Percentiles rank a stretch among this genome's conserved stretches.
These are phyloP conservation scores for Caenorhabditis wallacei DNA, from an alignment of 2,888 invertebrate species.

Conservation along the genomic window DNA sequence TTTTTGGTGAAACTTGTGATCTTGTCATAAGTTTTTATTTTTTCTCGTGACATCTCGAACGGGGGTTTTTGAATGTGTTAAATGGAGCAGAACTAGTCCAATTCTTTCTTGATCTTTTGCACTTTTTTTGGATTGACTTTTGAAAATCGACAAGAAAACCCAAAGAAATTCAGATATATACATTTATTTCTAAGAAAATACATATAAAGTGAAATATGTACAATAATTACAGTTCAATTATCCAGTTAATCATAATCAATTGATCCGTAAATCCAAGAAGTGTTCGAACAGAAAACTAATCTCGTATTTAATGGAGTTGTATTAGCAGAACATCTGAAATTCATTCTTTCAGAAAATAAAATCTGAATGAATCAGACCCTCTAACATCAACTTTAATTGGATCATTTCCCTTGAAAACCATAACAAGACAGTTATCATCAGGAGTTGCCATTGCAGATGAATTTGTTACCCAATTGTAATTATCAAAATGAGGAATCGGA, in stretches of 20 bases:
- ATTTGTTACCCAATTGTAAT: constrained; percentile 32
- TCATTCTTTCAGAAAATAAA: neutral
- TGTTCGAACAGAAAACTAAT: constrained; percentile 3
- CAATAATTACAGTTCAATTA: no score
- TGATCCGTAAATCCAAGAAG: neutral
- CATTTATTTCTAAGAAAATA: no score
- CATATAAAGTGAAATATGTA: no score
- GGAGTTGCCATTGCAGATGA: constrained; percentile 12
- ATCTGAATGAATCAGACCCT: neutral
- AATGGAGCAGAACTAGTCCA: no score
- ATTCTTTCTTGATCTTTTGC: no score
- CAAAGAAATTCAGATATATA: no score
- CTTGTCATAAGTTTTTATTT: no score
- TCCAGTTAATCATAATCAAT: neutral
- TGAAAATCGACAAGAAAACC: no score
- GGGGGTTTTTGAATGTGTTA: no score
- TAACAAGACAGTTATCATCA: constrained; percentile 31
- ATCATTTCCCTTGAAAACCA: neutral
- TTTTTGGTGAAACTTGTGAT: no score
- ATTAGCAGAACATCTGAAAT: constrained; percentile 1
- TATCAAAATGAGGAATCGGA: constrained; percentile 7
- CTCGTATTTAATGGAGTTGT: neutral
- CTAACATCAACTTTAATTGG: constrained; percentile 1
- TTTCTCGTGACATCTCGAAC: no score
- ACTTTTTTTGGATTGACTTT: no score